Conservation (phyloP, 23 tunicate genomes). For the Botrylloides violaceus region DNA sequence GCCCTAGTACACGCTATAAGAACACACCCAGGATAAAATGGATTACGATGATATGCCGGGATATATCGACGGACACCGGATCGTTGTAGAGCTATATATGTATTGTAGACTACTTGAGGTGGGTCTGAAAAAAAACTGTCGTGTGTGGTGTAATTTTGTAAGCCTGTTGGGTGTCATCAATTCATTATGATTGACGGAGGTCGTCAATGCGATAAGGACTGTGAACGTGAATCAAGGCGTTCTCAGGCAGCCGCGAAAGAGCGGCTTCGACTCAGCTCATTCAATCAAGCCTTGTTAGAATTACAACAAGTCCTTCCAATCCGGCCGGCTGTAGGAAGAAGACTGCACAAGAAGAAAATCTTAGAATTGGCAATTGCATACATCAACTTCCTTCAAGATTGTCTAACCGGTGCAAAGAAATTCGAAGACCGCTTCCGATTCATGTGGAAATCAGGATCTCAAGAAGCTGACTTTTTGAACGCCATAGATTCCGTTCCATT, state of each 20-base stretch:
- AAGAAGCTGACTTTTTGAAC: conserved; percentile 16
- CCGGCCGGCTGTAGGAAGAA: conserved; percentile 7
- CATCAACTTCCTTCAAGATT: conserved; percentile 1
- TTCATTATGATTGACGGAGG: no score
- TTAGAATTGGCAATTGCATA: conserved; percentile 1
- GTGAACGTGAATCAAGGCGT: not conserved
- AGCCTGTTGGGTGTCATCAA: no score
- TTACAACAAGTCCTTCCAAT: not conserved
- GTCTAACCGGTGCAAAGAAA: not conserved
- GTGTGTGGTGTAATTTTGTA: no score
- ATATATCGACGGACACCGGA: no score
- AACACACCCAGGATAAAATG: no score
- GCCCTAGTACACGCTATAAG: no score
- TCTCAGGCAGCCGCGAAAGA: not conserved
- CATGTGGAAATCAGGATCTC: conserved; percentile 14
- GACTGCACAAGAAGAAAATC: conserved; percentile 15
- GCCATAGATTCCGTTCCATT: conserved; percentile 4
- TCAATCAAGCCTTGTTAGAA: not conserved
- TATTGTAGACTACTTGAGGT: no score
- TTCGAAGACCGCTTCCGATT: conserved; percentile 16
- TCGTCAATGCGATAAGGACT: no score
- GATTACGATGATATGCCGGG: no score
- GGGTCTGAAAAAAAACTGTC: no score
- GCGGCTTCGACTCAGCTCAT: not conserved
- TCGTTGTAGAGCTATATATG: no score